phyloP scores from a whole-genome alignment of 1,140 invertebrate genomes.

The Ridgeia piscesae region DNA sequence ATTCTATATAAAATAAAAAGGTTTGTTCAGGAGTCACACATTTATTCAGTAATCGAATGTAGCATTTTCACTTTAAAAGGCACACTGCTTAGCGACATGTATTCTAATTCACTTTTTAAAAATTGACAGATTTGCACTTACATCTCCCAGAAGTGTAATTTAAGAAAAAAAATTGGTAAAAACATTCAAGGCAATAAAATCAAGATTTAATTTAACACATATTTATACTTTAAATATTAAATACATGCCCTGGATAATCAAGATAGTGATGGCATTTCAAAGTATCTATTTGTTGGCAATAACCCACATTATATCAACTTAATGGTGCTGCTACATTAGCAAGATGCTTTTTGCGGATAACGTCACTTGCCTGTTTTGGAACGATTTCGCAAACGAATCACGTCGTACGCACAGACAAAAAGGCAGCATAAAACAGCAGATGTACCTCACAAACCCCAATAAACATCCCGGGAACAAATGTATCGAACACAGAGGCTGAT shows the following conservation, averaged over 20 bases:
- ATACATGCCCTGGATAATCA: background rate
- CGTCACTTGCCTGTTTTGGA: background rate
- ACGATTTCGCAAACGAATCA: background rate
- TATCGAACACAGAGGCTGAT: background rate
- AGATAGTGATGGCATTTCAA: background rate
- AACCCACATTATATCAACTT: background rate
- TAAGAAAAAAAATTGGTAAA: too few relatives aligned
- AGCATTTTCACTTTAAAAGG: too few relatives aligned
- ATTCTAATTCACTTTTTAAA: too few relatives aligned
- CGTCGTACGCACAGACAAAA: background rate
- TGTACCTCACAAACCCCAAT: background rate
- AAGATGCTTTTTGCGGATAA: background rate
- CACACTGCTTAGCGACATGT: too few relatives aligned
- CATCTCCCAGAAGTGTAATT: too few relatives aligned
- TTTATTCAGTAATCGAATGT: too few relatives aligned
- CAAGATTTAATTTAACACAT: too few relatives aligned
- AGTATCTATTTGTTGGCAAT: background rate
- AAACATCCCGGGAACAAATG: background rate
- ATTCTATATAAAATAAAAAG: too few relatives aligned
- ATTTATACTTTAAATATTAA: background rate
- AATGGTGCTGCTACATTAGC: background rate
- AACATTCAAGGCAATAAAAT: too few relatives aligned
- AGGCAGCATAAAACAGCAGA: background rate
- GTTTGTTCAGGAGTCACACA: too few relatives aligned
- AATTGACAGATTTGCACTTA: too few relatives aligned